These are phyloP conservation scores for Dicerorhinus sumatrensis DNA, from an alignment of 2,113 vertebrate genomes.

Conservation along the genomic window DNA sequence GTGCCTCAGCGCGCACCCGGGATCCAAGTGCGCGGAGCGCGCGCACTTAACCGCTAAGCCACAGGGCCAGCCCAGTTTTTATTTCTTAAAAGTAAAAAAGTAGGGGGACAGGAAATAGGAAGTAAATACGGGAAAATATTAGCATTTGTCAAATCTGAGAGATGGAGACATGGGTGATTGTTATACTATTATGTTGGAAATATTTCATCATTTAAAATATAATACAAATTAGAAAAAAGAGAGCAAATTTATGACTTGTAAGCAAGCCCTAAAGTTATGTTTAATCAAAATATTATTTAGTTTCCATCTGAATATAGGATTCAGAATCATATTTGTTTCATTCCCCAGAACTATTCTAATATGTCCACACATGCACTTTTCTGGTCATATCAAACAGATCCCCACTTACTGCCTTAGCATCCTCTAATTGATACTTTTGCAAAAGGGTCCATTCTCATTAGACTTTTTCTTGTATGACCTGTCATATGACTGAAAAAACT, in stretches of 20 bases:
- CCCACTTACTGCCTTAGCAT: background rate
- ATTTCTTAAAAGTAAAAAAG: conserved; percentile 1
- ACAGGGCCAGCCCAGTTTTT: background rate
- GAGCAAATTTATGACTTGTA: background rate
- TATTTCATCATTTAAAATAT: conserved; percentile 46
- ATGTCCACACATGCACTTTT: background rate
- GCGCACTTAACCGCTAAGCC: too few species aligned
- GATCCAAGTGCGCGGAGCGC: too few species aligned
- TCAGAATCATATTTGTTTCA: conserved; percentile 35
- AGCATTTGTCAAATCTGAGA: conserved; percentile 21
- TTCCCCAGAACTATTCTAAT: background rate
- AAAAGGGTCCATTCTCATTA: background rate
- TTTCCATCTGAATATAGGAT: conserved; percentile 27
- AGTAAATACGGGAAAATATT: conserved; percentile 39
- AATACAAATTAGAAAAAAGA: conserved; percentile 35
- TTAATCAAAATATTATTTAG: conserved; percentile 28
- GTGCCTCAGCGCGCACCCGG: too few species aligned
- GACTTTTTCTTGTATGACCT: background rate
- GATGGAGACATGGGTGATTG: background rate
- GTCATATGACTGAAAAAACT: background rate
- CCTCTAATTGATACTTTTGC: background rate
- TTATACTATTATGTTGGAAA: conserved; percentile 9
- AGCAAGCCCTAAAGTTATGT: background rate
- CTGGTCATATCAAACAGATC: background rate
- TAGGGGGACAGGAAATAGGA: background rate